Evolutionary conservation across 2,888 invertebrate species (phyloP), one percentile per base, ranked within the genome.

Genomic region (Caenorhabditis imperialis): DNA sequence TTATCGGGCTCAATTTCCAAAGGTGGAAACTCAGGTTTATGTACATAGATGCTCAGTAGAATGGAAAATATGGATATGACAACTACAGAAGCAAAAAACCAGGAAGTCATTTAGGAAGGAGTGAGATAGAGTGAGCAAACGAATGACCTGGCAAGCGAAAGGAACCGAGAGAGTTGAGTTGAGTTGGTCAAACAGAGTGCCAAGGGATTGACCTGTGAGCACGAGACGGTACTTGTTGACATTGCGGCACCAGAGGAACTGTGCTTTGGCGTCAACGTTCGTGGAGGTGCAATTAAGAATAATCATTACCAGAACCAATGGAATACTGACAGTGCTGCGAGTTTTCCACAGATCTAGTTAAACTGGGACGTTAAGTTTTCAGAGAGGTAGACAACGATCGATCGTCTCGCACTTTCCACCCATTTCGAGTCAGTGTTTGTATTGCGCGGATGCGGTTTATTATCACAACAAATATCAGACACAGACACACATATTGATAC

Each of bases 1-100:
- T 67, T 63, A 44, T 72, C 67, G 30, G 44, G 45, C 4, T 71
- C 71, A 22, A 71, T 67, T 73, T 73, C 55, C 5, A 73, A 20
- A 20, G 40, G 44, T 12, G 60, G 60, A 25, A 55, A 73, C n/a
- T 61, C 61, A 2, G 73, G 73, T 38, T 50, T 48, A 42, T 67
- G 55, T 0, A 50, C 14, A 44, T 55, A 65, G 35, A 73, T 18
- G 45, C 73, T 73, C 14, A 67, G 23, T 5, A 73, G 40, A 38
- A 73, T 60, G 8, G 73, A 61, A 33, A 61, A 54, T 16, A 61
- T 20, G 6, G 73, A 48, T 4, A 73, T 55, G 10, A 73, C 37
- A n/a, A 54, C 25, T 7, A 67, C 47, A 6, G 67, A 67, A 12
- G 30, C 20, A 37, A 67, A 67, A 50, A 73, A 67, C 51, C 54